Percentiles rank a stretch among this genome's conserved stretches.
These are phyloP conservation scores for Rhopalosiphum padi DNA, from an alignment of 1,140 invertebrate species.

Conservation along the genomic window DNA sequence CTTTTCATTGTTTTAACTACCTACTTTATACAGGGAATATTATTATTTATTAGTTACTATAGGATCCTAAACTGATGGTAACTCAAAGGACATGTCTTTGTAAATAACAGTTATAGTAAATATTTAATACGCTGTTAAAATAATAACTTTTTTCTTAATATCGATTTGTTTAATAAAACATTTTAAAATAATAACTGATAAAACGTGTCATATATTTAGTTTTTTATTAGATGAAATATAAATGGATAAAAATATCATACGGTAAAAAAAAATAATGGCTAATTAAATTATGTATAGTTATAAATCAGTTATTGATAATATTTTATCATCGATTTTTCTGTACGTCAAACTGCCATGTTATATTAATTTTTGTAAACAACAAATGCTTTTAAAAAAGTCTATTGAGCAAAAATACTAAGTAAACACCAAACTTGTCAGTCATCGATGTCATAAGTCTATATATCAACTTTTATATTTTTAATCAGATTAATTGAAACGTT, in stretches of 20 bases:
- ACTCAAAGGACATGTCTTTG: neutral
- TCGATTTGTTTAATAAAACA: too few species aligned
- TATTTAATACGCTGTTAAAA: neutral
- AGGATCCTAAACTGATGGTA: too few species aligned
- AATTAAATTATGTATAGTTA: neutral
- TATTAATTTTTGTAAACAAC: neutral
- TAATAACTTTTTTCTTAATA: neutral
- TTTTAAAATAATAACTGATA: too few species aligned
- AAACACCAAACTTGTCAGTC: neutral
- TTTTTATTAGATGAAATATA: neutral
- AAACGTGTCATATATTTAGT: neutral
- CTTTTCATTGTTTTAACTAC: too few species aligned
- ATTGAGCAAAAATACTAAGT: neutral
- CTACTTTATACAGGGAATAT: too few species aligned
- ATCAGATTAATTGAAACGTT: too few species aligned
- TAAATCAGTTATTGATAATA: neutral
- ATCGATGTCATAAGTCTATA: neutral
- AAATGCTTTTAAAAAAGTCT: neutral
- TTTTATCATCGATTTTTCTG: neutral
- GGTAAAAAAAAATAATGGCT: neutral
- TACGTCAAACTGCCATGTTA: neutral
- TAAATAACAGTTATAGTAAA: neutral
- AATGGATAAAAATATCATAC: neutral
- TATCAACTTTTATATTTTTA: too few species aligned
- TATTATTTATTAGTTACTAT: too few species aligned